Evolutionary conservation across 2,797 vertebrate species (phyloP), one percentile per base, ranked within the genome.

Genomic region (Halcyon chelicuti): DNA sequence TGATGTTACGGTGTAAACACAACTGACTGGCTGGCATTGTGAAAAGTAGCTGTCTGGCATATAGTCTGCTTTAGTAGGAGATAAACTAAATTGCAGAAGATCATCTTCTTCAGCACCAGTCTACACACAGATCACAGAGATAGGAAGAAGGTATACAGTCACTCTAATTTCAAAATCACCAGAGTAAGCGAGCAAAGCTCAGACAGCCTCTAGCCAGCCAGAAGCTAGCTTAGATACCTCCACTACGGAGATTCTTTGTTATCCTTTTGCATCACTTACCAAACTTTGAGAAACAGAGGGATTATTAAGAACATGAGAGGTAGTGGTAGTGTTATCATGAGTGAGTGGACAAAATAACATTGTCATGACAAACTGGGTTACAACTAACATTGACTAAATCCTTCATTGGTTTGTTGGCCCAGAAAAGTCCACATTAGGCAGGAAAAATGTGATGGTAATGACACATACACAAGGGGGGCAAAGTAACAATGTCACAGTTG

Each of bases 31-130:
- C 71, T 86, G 72, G 62, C 68, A 44, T 37, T 60, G 81, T 71
- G 82, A 67, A 80, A 91, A 92, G 71, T 6, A 75, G 81, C 88
- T 93, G 87, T 61, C 23, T 83, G 61, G 68, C 10, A 29, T 28
- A 74, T 8, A 55, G 67, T 40, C 74, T 71, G 40, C 78, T 82
- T 75, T 66, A 86, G 42, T 18, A 78, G 60, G 51, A 81, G 72
- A 94, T 81, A 93, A 94, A 95, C 67, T 78, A 81, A 93, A 86
- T 83, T 94, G 79, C 44, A 60, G 70, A 73, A 51, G 39, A 92
- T 86, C 73, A 46, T 80, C 46, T 54, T 71, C 84, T 71, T 86
- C 65, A 10, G 47, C 72, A 67, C 29, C 35, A 60, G 70, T 44
- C 29, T 60, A 57, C 68, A 70, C 40, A 63, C 8, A 81, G 44